Evolutionary conservation across 1,140 invertebrate genomes (phyloP), one percentile per base, ranked within the genome.

Genomic region (Drosophila micromelanica): DNA sequence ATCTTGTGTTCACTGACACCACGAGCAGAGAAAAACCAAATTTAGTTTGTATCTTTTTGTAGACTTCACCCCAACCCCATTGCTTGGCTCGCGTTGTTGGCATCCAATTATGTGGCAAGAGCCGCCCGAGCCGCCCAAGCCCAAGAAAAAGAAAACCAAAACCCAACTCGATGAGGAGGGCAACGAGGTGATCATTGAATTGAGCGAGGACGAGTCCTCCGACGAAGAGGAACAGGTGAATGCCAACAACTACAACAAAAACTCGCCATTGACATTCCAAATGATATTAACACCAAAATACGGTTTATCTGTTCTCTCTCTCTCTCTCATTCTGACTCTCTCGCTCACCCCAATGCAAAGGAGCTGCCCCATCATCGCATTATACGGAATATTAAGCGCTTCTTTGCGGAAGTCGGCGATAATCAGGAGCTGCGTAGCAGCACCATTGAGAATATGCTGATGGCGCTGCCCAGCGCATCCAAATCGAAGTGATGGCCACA

Each of bases 81-180:
- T 92, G 85, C 85, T 92, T 82, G 91, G 91, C 76, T 82, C 80
- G 69, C 90, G 89, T 80, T 86, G 78, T 80, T 92, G 91, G 91
- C 91, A 92, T 91, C 91, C 91, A 60, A 90, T 92, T 52, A 91
- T 92, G 90, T 92, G 91, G 91, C 84, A 86, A 65, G 79, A 91
- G 55, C 90, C 91, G 65, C 82, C 89, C 60, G 78, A 78, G 79
- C 91, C 91, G 73, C 91, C 91, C 65, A 90, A 92, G 76, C 91
- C 91, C 49, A 92, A 91, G 86, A 92, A 91, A 92, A 90, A 92
- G 86, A 92, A 92, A 91, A 92, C 90, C 32, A 91, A 91, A 80
- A 91, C 80, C 71, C 63, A 90, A 78, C 56, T 90, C 67, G 90
- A 91, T 80, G 90, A 90, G 54, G 87, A 91, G 75, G 90, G 90